phyloP scores from a whole-genome alignment of 2,888 invertebrate species.

The Cabera pusaria region DNA sequence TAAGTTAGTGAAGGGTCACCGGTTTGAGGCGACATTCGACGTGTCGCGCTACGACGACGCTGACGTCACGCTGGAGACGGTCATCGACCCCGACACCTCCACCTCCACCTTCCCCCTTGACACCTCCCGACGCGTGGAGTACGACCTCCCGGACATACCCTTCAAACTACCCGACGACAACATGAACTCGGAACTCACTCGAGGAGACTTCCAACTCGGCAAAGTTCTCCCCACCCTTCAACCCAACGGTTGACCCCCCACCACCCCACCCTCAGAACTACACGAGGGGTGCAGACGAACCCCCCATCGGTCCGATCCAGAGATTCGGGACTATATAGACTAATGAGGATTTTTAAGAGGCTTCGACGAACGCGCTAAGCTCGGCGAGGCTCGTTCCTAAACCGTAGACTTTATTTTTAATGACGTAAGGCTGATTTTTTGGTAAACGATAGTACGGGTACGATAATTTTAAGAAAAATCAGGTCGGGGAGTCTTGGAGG shows the following conservation, averaged over 20 bases:
- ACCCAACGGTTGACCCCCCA: conserved; percentile 69
- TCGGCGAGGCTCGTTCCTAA: conserved; percentile 72
- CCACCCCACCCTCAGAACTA: conserved; percentile 41
- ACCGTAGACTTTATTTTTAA: conserved; percentile 73
- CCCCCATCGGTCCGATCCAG: conserved; percentile 43
- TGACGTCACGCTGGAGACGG: conserved; percentile 60
- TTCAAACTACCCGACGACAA: conserved; percentile 75
- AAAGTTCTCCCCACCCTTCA: conserved; percentile 70
- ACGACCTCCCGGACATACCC: conserved; percentile 37
- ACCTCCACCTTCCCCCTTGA: conserved; percentile 46
- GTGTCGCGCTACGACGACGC: conserved; percentile 57
- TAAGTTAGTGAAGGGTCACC: conserved; percentile 52
- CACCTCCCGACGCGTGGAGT: conserved; percentile 56
- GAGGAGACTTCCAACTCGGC: conserved; percentile 57
- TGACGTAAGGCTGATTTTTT: conserved; percentile 72
- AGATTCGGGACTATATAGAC: conserved; percentile 50
- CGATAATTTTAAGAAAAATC: conserved; percentile 40
- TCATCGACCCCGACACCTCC: conserved; percentile 39
- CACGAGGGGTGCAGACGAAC: conserved; percentile 74
- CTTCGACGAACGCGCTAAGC: conserved; percentile 53
- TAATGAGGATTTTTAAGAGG: conserved; percentile 49
- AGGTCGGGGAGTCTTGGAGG: conserved; percentile 43
- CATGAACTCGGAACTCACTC: conserved; percentile 72
- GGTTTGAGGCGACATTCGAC: conserved; percentile 60
- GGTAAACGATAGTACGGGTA: conserved; percentile 73